These are phyloP conservation scores for Chirona hameri DNA, from an alignment of 2,888 invertebrate species.

Conservation along the genomic window DNA sequence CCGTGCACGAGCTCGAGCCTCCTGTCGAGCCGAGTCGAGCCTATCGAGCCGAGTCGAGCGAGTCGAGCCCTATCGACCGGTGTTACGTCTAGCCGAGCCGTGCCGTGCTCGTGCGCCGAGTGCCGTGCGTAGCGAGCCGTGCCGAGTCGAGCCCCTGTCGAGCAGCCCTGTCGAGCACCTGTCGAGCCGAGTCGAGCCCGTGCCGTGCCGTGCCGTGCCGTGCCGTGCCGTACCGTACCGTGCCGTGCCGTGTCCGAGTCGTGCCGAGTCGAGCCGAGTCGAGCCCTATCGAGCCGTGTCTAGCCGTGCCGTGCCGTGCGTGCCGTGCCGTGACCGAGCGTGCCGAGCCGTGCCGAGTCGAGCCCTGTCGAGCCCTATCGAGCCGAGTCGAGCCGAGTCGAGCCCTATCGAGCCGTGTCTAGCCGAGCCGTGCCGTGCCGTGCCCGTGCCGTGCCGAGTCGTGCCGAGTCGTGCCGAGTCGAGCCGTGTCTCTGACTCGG, in stretches of 20 bases:
- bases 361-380: no score
- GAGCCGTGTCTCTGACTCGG: background rate
- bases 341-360: background rate
- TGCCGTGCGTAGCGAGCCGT: background rate
- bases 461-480: background rate
- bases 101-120: background rate
- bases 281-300: background rate
- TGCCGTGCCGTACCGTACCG: background rate
- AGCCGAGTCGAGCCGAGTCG: no score
- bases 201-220: background rate
- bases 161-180: no score
- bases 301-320: background rate
- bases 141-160: background rate
- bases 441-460: no score
- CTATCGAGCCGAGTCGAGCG: background rate
- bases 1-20: no score
- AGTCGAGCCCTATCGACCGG: background rate
- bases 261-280: background rate
- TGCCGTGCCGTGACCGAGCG: no score
- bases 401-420: background rate
- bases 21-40: background rate
- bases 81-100: no score
- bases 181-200: background rate
- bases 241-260: no score
- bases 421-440: no score